A percentile compares a stretch with the other conserved stretches of the same genome.
These are phyloP conservation scores for Lasioglossum oenotherae DNA, from an alignment of 2,888 invertebrate genomes.

Conservation along the genomic window DNA sequence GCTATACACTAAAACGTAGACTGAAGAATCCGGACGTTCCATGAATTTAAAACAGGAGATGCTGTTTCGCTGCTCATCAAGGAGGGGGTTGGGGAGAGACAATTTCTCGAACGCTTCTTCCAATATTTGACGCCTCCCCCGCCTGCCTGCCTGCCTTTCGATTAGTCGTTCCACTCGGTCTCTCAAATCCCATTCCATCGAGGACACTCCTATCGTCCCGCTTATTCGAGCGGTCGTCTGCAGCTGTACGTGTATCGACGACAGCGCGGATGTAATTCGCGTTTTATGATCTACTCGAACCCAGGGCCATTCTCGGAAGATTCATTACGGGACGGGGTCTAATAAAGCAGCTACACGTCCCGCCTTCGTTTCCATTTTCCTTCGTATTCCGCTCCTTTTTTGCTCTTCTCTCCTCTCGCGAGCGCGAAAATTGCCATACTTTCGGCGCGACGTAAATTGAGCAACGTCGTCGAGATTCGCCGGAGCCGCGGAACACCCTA, in stretches of 20 bases:
- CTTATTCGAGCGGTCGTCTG: conserved; percentile 18
- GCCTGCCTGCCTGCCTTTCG: background rate
- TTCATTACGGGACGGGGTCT: conserved; percentile 63
- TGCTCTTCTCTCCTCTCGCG: background rate
- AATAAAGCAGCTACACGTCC: conserved; percentile 62
- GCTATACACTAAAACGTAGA: background rate
- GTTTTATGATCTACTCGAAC: conserved; percentile 57
- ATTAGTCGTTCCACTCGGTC: conserved; percentile 20
- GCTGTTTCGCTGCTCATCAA: conserved; percentile 16
- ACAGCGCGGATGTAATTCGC: conserved; percentile 38
- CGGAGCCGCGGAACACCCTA: conserved; percentile 28
- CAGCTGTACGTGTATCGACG: conserved; percentile 32
- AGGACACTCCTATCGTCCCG: background rate
- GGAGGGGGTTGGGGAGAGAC: background rate
- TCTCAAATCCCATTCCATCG: conserved; percentile 18
- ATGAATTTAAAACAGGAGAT: conserved; percentile 24
- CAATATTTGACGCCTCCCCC: conserved; percentile 32
- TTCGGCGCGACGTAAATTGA: conserved; percentile 66
- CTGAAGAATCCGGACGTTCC: conserved; percentile 1
- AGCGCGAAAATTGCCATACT: conserved; percentile 47
- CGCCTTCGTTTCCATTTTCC: conserved; percentile 59
- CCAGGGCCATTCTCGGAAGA: conserved; percentile 45
- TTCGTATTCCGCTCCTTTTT: conserved; percentile 49
- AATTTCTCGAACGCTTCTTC: conserved; percentile 10
- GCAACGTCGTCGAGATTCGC: conserved; percentile 67